Base-by-base conservation (phyloP, 2,888 invertebrate species). In the Apamea epomidion region DNA sequence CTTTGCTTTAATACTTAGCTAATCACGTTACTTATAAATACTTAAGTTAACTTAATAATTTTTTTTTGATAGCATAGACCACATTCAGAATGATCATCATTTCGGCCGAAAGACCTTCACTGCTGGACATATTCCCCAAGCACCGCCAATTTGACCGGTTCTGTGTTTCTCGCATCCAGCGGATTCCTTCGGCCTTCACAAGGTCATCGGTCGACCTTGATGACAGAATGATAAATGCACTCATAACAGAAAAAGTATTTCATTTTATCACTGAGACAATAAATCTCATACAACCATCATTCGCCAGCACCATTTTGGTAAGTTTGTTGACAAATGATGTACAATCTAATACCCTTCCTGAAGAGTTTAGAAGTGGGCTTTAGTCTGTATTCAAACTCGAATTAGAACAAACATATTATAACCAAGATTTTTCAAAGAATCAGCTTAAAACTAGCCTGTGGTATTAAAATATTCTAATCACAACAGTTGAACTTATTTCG, bases 21-120 rank as follows among this genome's bases (percentile, higher is more conserved):
- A 83, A 87, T 86, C 87, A 86, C 86, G 69, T 78, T 69, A 60
- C 75, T 76, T 88, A 79, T 67, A 85, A 73, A 77, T 74, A 88
- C 21, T 74, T 65, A 70, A 58, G 12, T 74, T 72, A 74, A 32
- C 16, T 60, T 71, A 45, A 70, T 72, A 72, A 14, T 65, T 1
- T 7, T 69, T 58, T 16, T 62, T 72, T 73, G 25, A 65, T 29
- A 7, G 64, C 37, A 12, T 29, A 29, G 21, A 71, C 65, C 79
- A 45, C 76, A 76, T 64, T 78, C 42, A 51, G 4, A 37, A 48
- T 18, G 0, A 51, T 65, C 32, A 25, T 7, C 0, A 32, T 51
- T 51, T 32, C 32, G 32, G 16, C 51, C 14, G 16, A 32, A 5
- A 71, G 6, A 54, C 3, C 2, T 32, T 6, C 25, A 16, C 51